Evolutionary conservation across 2,888 invertebrate species (phyloP).

Genomic region (Ptychoptera albimana): DNA sequence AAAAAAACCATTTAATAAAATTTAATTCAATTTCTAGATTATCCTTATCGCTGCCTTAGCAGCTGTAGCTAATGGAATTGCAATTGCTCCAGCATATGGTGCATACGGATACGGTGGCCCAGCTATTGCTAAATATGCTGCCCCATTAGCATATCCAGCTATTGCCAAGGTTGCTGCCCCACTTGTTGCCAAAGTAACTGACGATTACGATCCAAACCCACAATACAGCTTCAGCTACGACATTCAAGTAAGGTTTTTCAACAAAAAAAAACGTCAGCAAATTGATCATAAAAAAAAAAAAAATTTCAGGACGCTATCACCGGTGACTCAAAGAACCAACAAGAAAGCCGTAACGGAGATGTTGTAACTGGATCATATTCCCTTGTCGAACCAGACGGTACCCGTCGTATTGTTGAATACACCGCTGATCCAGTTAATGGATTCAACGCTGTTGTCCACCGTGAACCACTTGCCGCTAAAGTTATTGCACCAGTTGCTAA

Average conservation of each 20-base stretch:
- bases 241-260: slow-evolving; percentile 23
- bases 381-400: slow-evolving; percentile 38
- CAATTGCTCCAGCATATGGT: slow-evolving; percentile 18
- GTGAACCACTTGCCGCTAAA: slow-evolving; percentile 31
- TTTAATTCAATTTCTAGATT: neutral
- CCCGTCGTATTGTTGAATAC: slow-evolving; percentile 38
- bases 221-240: slow-evolving; percentile 39
- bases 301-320: slow-evolving; percentile 28
- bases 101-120: slow-evolving; percentile 18
- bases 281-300: neutral
- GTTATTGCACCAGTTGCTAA: slow-evolving; percentile 20
- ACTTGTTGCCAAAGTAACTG: slow-evolving; percentile 11
- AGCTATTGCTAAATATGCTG: slow-evolving; percentile 7
- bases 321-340: slow-evolving; percentile 38
- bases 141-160: slow-evolving; percentile 5
- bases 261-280: neutral
- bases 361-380: slow-evolving; percentile 38
- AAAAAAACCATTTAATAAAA: too few species aligned
- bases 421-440: slow-evolving; percentile 40
- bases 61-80: slow-evolving; percentile 20
- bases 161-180: slow-evolving; percentile 5
- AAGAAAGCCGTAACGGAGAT: slow-evolving; percentile 36
- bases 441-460: slow-evolving; percentile 40
- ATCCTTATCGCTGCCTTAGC: slow-evolving; percentile 20
- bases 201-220: slow-evolving; percentile 34